Evolutionary conservation across 1,140 invertebrate genomes (phyloP).

Genomic region (Drosophila novamexicana): DNA sequence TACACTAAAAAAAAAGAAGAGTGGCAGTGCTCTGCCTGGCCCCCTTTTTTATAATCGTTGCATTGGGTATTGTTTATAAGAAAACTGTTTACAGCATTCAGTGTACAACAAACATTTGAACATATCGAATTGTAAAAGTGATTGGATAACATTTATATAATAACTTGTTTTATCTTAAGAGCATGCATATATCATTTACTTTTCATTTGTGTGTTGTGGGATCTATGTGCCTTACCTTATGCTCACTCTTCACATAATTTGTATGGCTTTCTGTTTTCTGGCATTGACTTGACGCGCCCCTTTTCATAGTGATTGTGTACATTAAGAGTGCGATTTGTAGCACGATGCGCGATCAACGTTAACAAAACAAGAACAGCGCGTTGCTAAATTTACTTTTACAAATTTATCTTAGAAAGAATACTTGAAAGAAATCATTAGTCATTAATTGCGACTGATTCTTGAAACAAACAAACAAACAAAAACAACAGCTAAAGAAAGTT

Average conservation of each 20-base stretch:
- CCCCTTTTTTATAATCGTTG: conserved; percentile 28
- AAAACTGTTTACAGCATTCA: conserved; percentile 58
- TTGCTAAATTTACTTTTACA: conserved; percentile 53
- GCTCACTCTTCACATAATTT: conserved; percentile 82
- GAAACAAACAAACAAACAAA: conserved; percentile 14
- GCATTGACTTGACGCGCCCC: conserved; percentile 63
- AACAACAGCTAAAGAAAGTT: conserved; percentile 14
- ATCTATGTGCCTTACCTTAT: conserved; percentile 79
- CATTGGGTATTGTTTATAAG: conserved; percentile 40
- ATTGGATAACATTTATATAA: conserved; percentile 40
- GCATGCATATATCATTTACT: conserved; percentile 47
- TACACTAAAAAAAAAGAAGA: conserved; percentile 29
- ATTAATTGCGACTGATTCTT: conserved; percentile 57
- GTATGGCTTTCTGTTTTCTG: conserved; percentile 78
- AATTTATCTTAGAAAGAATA: conserved; percentile 45
- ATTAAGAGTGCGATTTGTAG: conserved; percentile 30
- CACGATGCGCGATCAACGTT: conserved; percentile 58
- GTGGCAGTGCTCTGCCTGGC: conserved; percentile 23
- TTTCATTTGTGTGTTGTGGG: conserved; percentile 42
- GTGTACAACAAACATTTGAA: conserved; percentile 51
- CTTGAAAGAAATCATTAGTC: conserved; percentile 49
- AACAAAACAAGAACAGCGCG: conserved; percentile 60
- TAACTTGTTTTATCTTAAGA: conserved; percentile 48
- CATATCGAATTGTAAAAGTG: conserved; percentile 44
- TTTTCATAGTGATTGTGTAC: conserved; percentile 45